Base-by-base conservation (phyloP, 1,140 invertebrate genomes). In the Apolygus lucorum region DNA sequence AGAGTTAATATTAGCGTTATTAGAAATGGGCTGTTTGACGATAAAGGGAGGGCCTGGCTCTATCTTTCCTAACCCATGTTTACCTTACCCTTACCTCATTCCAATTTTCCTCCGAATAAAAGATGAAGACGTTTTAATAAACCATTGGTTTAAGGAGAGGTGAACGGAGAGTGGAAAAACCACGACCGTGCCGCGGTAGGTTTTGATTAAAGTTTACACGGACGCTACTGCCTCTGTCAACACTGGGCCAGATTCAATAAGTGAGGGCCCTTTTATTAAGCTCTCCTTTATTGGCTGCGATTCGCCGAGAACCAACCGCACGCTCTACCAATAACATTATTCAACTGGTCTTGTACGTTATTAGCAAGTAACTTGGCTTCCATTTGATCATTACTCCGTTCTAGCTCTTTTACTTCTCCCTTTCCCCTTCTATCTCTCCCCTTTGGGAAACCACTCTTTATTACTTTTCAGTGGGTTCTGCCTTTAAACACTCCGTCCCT, bases 41-140 rank as follows among this genome's bases (percentile, higher is more conserved):
- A 4, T 17, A 22, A 13, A 17, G 4, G 2, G 13, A 8, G 8
- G 8, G 11, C 4, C 54, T 22, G 13, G 13, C 54, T 11, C 54
- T 22, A 13, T 59, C 22, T 59, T 11, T 21, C 54, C 13, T 59
- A 59, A 59, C 54, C 54, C 54, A 24, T 78, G 76, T 78, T 78
- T 78, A 73, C 76, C 73, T 78, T 78, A 73, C 74, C 72, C 77
- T 78, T 76, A 73, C 75, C 73, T 72, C 72, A 74, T 74, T 76
- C 74, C 77, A 76, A 76, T 78, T 78, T 78, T 78, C 76, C 76
- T 76, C 74, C 75, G 76, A 76, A 78, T 78, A 78, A 78, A 78
- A 77, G 77, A 77, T 77, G 76, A 78, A 78, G 76, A 78, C 77
- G 77, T 77, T 78, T 74, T 74, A 77, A 77, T 77, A 77, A 77